These are phyloP conservation scores for Brachyistius frenatus DNA, from an alignment of 2,113 vertebrate genomes.

Conservation along the genomic window DNA sequence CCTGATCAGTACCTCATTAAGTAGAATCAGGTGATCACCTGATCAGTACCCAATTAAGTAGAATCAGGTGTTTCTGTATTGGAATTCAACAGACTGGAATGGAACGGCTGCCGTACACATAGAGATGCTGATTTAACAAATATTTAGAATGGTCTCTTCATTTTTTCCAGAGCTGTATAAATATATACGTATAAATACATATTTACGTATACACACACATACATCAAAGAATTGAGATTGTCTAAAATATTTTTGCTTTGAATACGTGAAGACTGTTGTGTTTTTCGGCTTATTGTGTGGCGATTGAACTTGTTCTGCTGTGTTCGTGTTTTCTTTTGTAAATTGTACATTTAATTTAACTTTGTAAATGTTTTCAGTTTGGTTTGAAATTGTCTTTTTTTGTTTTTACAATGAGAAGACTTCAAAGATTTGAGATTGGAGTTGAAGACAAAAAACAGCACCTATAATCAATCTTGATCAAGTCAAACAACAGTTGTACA, in stretches of 20 bases:
- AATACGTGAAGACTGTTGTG: constrained; percentile 50
- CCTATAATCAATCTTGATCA: not conserved
- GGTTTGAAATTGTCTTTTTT: constrained; percentile 21
- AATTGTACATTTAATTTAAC: not conserved
- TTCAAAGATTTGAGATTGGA: constrained; percentile 13
- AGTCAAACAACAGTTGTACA: too few relatives aligned
- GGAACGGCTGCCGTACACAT: too few relatives aligned
- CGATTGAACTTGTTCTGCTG: constrained; percentile 53
- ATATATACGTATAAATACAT: too few relatives aligned
- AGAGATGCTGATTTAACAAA: too few relatives aligned
- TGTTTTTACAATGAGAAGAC: constrained; percentile 20
- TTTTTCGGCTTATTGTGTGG: constrained; percentile 49
- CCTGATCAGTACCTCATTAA: too few relatives aligned
- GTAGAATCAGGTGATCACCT: too few relatives aligned
- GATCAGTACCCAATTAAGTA: too few relatives aligned
- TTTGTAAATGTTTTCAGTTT: constrained; percentile 4
- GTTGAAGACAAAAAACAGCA: not conserved
- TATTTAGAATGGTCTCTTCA: too few relatives aligned
- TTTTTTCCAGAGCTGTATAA: too few relatives aligned
- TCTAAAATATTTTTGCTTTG: constrained; percentile 33
- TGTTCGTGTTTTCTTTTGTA: constrained; percentile 45
- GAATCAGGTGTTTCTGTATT: too few relatives aligned
- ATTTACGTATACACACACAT: too few relatives aligned
- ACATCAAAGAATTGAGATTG: not conserved
- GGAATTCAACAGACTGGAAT: too few relatives aligned